Evolutionary conservation across 2,888 invertebrate species (phyloP), one percentile per base, ranked within the genome.

Genomic region (Lottia gigantea): DNA sequence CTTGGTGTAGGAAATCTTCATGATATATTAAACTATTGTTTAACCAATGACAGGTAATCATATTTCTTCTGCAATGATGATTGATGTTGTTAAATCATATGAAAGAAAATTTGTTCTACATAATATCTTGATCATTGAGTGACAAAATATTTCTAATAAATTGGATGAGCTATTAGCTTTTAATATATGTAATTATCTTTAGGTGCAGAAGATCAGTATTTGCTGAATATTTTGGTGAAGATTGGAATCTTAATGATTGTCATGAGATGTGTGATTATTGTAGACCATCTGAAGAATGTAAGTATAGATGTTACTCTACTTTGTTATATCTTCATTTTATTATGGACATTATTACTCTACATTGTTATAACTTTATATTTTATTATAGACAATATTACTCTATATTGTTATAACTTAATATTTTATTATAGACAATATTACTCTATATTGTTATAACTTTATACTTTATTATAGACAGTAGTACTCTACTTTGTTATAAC

Each of bases 211-310:
- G 96, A 74, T 91, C 92, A 64, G 85, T 95, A 40, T 93, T 97
- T 79, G 95, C 96, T 0, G 91, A 92, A 68, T 94, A 96, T 89
- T 97, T 97, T 90, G 94, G 94, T 85, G 96, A 96, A 88, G 91
- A 91, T 49, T 95, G 94, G 94, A 92, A 93, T n/a, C 88, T 91
- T 67, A 87, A 90, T 7, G 92, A 94, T 80, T 96, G 95, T 84
- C 91, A 92, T 68, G 90, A 91, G 82, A 95, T 94, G 94, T 96
- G 96, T 90, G 95, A 95, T 90, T 92, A 93, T 80, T 95, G 95
- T 87, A 76, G 79, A 19, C 55, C 71, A 16, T 55, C 23, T 23
- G 68, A 66, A 40, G 62, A 64, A n/a, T 73, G 77, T 78, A 66
- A 67, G 74, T 65, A 64, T 40, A 40, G 31, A 31, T 31, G 31